Evolutionary conservation across 2,113 vertebrate genomes (phyloP).

Genomic region (Strix uralensis): DNA sequence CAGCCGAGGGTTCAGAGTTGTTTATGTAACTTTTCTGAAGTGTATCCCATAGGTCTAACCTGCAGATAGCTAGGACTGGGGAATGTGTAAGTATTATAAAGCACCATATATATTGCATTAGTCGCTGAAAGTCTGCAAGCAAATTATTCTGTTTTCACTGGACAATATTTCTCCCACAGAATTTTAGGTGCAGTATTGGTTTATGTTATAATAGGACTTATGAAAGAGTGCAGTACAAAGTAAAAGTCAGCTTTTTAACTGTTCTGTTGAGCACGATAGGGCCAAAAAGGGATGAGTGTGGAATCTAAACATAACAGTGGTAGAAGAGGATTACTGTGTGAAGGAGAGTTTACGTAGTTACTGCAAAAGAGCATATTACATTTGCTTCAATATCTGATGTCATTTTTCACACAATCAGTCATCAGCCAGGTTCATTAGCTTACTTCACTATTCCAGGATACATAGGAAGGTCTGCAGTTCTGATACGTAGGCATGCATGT

Average conservation of each 20-base stretch:
- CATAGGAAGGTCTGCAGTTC: not conserved
- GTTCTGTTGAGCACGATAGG: not conserved
- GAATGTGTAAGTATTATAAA: slow-evolving; percentile 66
- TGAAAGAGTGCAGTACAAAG: not conserved
- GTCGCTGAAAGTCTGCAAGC: slow-evolving; percentile 20
- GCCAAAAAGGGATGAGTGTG: not conserved
- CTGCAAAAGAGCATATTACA: not conserved
- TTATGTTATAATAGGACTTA: not conserved
- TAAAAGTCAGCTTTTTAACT: not conserved
- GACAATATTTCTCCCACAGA: slow-evolving; percentile 43
- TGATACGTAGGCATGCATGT: not conserved
- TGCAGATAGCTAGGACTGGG: slow-evolving; percentile 55
- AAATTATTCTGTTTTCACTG: slow-evolving; percentile 25
- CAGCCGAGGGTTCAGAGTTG: slow-evolving; percentile 70
- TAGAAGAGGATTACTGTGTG: not conserved
- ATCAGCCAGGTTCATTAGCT: not conserved
- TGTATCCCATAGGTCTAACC: slow-evolving; percentile 68
- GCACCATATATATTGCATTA: not conserved
- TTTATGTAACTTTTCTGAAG: slow-evolving; percentile 80
- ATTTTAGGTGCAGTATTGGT: not conserved
- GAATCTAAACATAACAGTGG: not conserved
- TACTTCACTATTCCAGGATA: not conserved
- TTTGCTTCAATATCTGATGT: not conserved
- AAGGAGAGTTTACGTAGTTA: not conserved
- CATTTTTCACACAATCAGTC: slow-evolving; percentile 8